Percentiles rank a stretch among this genome's conserved stretches.
These are phyloP conservation scores for Ischnura elegans DNA, from an alignment of 2,888 invertebrate genomes.

Conservation along the genomic window DNA sequence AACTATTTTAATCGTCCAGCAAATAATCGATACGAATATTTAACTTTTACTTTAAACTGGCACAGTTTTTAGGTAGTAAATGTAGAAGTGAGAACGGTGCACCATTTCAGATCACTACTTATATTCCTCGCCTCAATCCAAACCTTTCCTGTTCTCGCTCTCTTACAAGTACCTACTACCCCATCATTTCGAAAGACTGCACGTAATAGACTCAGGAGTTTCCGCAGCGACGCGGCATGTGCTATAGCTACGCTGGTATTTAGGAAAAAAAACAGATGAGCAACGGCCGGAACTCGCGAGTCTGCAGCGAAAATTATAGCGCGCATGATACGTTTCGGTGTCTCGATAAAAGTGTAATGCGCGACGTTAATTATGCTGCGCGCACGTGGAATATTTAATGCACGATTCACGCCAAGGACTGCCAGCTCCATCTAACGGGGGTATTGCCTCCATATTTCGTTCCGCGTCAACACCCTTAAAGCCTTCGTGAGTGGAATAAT, in stretches of 20 bases:
- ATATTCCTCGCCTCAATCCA: neutral
- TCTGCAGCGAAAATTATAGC: neutral
- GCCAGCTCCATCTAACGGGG: neutral
- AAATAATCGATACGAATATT: too few species aligned
- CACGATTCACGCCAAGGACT: neutral
- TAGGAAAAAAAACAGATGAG: neutral
- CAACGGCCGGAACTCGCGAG: neutral
- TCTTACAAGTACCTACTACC: too few species aligned
- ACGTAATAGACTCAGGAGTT: neutral
- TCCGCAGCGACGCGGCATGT: neutral
- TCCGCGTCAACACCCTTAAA: neutral
- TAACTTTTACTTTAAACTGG: too few species aligned
- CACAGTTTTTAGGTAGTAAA: too few species aligned
- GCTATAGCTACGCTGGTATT: neutral
- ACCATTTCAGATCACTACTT: neutral
- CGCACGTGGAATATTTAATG: conserved; percentile 21
- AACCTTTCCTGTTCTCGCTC: neutral
- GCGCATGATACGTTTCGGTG: neutral
- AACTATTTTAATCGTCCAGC: too few species aligned
- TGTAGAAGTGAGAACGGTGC: neutral
- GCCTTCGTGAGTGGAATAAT: neutral
- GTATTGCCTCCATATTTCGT: neutral
- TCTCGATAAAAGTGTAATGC: neutral
- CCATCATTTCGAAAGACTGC: conserved; percentile 2
- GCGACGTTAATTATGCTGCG: neutral